Percentiles rank a stretch among this genome's conserved stretches.
These are phyloP conservation scores for Andrena trimmerana DNA, from an alignment of 2,888 invertebrate species.

Conservation along the genomic window DNA sequence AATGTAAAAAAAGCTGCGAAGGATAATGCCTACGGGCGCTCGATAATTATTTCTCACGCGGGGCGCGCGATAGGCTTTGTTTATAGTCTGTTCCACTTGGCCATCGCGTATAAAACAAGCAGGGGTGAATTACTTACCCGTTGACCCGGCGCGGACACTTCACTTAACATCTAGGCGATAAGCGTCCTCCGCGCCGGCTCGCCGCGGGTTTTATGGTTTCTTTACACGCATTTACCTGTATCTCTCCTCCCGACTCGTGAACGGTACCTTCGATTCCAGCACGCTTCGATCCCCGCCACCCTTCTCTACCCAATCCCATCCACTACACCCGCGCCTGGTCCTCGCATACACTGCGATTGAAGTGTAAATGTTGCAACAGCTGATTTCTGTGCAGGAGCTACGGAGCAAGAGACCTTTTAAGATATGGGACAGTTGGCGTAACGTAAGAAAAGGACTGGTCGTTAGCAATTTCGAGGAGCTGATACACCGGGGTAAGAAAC, in stretches of 20 bases:
- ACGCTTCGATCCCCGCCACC: neutral
- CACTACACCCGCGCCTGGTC: neutral
- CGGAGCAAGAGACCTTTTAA: constrained; percentile 98
- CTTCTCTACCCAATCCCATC: too few species aligned
- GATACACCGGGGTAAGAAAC: constrained; percentile 90
- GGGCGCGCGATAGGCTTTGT: constrained; percentile 58
- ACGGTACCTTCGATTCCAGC: neutral
- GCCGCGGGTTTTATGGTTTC: constrained; percentile 52
- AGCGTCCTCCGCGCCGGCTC: constrained; percentile 60
- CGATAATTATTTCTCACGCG: constrained; percentile 56
- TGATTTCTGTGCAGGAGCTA: constrained; percentile 90
- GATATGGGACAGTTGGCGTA: constrained; percentile 98
- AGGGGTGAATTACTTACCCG: constrained; percentile 77
- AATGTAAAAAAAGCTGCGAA: neutral
- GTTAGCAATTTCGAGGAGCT: constrained; percentile 96
- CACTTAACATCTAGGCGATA: constrained; percentile 80
- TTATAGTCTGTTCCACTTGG: constrained; percentile 65
- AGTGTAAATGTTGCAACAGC: neutral
- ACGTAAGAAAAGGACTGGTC: constrained; percentile 96
- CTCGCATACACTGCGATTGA: neutral
- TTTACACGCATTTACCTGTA: constrained; percentile 57
- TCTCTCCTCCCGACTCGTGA: constrained; percentile 30
- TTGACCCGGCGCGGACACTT: constrained; percentile 79
- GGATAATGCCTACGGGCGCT: constrained; percentile 47
- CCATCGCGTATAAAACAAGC: constrained; percentile 64